phyloP scores from a whole-genome alignment of 2,888 invertebrate genomes.

The Tridacna gigas region DNA sequence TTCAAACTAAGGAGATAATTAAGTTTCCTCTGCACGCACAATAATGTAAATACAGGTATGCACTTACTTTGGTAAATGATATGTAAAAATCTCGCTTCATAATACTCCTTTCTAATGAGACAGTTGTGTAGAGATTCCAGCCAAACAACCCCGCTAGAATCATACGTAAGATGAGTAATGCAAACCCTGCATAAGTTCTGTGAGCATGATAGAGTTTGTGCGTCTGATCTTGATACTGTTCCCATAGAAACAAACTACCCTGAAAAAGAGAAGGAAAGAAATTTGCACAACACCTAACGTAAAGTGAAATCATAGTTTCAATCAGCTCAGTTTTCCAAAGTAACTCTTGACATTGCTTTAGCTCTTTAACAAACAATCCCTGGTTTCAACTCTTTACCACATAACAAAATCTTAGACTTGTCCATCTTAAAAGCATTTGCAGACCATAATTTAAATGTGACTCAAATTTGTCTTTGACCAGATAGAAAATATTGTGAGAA shows the following conservation, averaged over 20 bases:
- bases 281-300: too few relatives aligned
- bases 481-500: too few relatives aligned
- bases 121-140: slow-evolving; percentile 76
- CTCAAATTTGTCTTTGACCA: too few relatives aligned
- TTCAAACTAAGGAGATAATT: background rate
- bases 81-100: slow-evolving; percentile 81
- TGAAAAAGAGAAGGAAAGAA: slow-evolving; percentile 48
- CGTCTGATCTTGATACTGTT: slow-evolving; percentile 79
- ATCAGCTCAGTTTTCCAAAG: too few relatives aligned
- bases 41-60: background rate
- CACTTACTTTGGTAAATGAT: slow-evolving; percentile 80
- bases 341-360: too few relatives aligned
- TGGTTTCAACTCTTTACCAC: too few relatives aligned
- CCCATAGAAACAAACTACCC: slow-evolving; percentile 82
- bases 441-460: too few relatives aligned
- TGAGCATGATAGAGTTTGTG: slow-evolving; percentile 80
- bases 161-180: slow-evolving; percentile 77
- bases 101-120: slow-evolving; percentile 77
- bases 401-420: too few relatives aligned
- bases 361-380: too few relatives aligned
- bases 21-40: background rate
- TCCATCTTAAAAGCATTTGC: too few relatives aligned
- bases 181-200: slow-evolving; percentile 77
- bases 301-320: too few relatives aligned
- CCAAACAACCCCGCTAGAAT: slow-evolving; percentile 80